These are phyloP conservation scores for Carettochelys insculpta DNA, from an alignment of 2,113 vertebrate genomes.

Conservation along the genomic window DNA sequence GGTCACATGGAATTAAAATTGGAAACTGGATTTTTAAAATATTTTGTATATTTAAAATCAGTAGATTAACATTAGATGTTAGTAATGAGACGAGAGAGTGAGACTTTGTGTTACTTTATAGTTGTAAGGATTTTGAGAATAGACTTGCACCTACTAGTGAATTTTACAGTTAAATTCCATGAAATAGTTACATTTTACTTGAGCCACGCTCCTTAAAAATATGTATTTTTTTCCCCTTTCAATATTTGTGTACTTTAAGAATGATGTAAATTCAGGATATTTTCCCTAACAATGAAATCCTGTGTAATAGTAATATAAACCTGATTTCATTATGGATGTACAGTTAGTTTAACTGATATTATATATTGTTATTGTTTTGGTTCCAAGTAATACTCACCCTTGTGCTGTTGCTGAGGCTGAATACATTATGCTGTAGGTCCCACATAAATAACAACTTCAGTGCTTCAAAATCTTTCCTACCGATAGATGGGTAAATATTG, in stretches of 20 bases:
- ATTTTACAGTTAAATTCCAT: neutral
- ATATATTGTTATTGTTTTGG: neutral
- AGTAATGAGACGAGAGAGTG: neutral
- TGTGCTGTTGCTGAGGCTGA: neutral
- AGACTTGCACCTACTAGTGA: neutral
- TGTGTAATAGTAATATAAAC: neutral
- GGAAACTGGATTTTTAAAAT: neutral
- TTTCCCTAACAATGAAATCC: neutral
- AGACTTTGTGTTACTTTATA: neutral
- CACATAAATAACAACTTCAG: neutral
- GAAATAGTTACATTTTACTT: neutral
- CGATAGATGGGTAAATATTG: neutral
- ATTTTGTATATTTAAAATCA: neutral
- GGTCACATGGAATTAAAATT: neutral
- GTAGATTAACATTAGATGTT: neutral
- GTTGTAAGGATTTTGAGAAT: neutral
- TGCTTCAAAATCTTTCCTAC: neutral
- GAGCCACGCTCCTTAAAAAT: accelerated
- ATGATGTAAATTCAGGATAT: neutral
- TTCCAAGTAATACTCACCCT: neutral
- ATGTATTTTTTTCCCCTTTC: neutral
- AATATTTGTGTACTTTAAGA: accelerated
- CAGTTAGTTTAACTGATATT: neutral
- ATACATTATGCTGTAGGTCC: neutral
- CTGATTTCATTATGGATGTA: neutral